Evolutionary conservation across 2,113 vertebrate genomes (phyloP), one percentile per base, ranked within the genome.

Genomic region (Halcyon malimbica): DNA sequence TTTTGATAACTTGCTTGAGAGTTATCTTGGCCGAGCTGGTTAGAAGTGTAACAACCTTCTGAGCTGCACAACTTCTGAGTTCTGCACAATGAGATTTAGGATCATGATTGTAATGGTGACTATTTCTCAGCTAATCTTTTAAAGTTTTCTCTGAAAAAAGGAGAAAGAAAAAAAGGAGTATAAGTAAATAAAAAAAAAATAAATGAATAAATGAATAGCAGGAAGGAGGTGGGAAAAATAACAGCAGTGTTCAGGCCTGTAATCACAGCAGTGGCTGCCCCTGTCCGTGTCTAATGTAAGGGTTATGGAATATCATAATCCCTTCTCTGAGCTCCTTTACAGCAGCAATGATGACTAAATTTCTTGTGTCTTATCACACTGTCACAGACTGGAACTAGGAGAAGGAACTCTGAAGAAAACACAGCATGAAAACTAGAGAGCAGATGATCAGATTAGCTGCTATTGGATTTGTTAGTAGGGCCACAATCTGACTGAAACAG

Each of bases 341-440:
- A 97, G 97, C 83, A 97, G 98, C 99, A 98, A 98, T 99, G 99
- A 99, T 99, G 99, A 99, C 99, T 99, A 99, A 98, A 99, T 99
- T 99, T 99, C 98, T 98, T 99, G 98, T 99, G 99, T 99, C 99
- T 99, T 99, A 99, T 99, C 99, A 98, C 99, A 99, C 98, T 98
- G 98, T 99, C 98, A 98, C 99, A 99, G 99, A 98, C 99, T 99
- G 98, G 98, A 98, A 98, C 98, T 98, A 98, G 98, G 99, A 99
- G 98, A 98, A 99, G 98, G 97, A 98, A 98, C 98, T 99, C 98
- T 98, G 98, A 99, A 98, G 98, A 99, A 98, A 98, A 98, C 98
- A 98, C 99, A 99, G 99, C 98, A 98, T 99, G 99, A 99, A 99
- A 98, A 99, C 97, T 98, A 98, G 97, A 99, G 98, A 98, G 98